A percentile compares a stretch with the other conserved stretches of the same genome.
Evolutionary conservation across 2,888 invertebrate genomes (phyloP).

Genomic region (Dynastes maya): DNA sequence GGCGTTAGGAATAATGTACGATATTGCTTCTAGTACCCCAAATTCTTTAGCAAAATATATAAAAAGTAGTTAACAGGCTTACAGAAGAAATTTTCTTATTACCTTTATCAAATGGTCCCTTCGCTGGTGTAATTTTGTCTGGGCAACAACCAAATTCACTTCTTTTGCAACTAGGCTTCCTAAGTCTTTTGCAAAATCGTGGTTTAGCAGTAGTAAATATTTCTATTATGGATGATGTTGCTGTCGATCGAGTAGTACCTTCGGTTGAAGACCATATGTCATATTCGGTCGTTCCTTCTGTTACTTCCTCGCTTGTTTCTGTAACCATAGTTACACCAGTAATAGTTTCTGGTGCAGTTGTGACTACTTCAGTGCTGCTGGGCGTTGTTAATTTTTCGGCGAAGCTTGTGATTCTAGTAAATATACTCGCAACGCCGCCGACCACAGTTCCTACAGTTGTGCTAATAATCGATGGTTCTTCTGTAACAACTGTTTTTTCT

Average conservation of each 20-base stretch:
- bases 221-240: conserved; percentile 23
- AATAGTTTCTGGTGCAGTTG: conserved; percentile 8
- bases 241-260: conserved; percentile 20
- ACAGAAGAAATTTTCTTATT: conserved; percentile 34
- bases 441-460: conserved; percentile 50
- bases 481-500: conserved; percentile 54
- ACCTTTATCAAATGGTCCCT: conserved; percentile 88
- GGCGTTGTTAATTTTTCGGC: conserved; percentile 19
- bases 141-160: conserved; percentile 89
- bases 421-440: not conserved
- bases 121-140: conserved; percentile 83
- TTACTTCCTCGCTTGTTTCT: conserved; percentile 38
- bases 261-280: conserved; percentile 63
- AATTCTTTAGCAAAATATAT: no score
- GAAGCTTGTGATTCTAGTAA: not conserved
- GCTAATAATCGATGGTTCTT: conserved; percentile 56
- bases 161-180: conserved; percentile 74
- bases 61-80: not conserved
- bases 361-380: conserved; percentile 4
- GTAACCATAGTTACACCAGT: conserved; percentile 51
- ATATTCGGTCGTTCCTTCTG: conserved; percentile 48
- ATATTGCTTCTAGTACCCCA: no score
- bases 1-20: no score
- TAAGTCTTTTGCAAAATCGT: conserved; percentile 76
- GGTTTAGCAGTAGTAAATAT: conserved; percentile 72